Conservation (phyloP, 2,113 vertebrate species). For the Clarias gariepinus region DNA sequence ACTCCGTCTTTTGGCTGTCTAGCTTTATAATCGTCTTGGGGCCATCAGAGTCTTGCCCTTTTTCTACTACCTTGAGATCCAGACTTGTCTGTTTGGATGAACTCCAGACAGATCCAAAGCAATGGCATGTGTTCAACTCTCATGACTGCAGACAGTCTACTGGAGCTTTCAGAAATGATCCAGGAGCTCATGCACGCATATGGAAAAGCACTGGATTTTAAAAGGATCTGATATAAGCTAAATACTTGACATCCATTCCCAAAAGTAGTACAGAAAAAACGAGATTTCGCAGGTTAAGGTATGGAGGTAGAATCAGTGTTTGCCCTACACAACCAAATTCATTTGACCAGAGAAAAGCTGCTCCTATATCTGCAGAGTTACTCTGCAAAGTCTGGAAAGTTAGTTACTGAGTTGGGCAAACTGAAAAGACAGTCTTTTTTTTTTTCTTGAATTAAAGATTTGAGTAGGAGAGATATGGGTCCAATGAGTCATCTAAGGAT, state of each 20-base stretch:
- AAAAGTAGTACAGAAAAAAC: background rate
- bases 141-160: background rate
- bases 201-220: constrained; percentile 32
- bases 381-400: constrained; percentile 10
- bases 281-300: background rate
- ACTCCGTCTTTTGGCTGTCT: constrained; percentile 50
- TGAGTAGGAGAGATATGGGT: background rate
- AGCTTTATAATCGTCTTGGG: constrained; percentile 31
- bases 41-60: constrained; percentile 23
- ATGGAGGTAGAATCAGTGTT: constrained; percentile 1
- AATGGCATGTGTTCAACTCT: background rate
- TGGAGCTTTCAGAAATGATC: background rate
- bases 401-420: constrained; percentile 36
- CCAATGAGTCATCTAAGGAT: constrained; percentile 27
- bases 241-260: background rate
- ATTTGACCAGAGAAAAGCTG: background rate
- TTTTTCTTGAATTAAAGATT: constrained; percentile 22
- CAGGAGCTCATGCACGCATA: constrained; percentile 17
- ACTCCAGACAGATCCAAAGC: constrained; percentile 25
- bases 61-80: constrained; percentile 19
- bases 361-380: constrained; percentile 6
- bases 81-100: constrained; percentile 27
- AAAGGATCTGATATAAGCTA: background rate
- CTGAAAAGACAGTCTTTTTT: constrained; percentile 30
- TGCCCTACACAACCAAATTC: background rate